Conservation (phyloP, 2,888 invertebrate genomes). For the Galerucella nymphaeae region DNA sequence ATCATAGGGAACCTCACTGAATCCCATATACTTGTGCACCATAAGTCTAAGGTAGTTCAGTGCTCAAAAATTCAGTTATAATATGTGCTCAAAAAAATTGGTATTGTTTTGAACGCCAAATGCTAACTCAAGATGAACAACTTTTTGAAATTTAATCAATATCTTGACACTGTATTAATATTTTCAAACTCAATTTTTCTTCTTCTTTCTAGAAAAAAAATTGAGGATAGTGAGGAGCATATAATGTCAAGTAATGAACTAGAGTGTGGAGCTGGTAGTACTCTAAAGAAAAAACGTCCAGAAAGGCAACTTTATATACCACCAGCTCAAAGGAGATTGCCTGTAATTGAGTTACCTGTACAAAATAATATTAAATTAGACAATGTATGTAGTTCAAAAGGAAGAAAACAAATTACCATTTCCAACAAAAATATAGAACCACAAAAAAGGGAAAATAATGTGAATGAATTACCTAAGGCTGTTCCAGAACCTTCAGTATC, state of each 20-base stretch:
- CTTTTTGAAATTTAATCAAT: too few relatives aligned
- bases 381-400: constrained; percentile 30
- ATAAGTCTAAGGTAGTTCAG: too few relatives aligned
- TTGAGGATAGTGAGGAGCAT: constrained; percentile 30
- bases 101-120: too few relatives aligned
- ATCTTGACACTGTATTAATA: too few relatives aligned
- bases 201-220: constrained; percentile 39
- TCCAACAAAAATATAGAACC: constrained; percentile 20
- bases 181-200: neutral
- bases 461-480: constrained; percentile 11
- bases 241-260: constrained; percentile 43
- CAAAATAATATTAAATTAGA: constrained; percentile 36
- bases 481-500: constrained; percentile 10
- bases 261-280: constrained; percentile 36
- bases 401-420: constrained; percentile 16
- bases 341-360: constrained; percentile 33
- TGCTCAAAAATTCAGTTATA: too few relatives aligned
- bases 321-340: constrained; percentile 59
- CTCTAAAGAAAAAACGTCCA: constrained; percentile 55
- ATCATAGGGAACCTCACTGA: too few relatives aligned
- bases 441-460: constrained; percentile 15
- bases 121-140: too few relatives aligned
- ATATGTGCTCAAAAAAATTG: too few relatives aligned
- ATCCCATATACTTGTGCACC: too few relatives aligned
- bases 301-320: constrained; percentile 62